A percentile compares a stretch with the other conserved stretches of the same genome.
These are phyloP conservation scores for Proteles cristata DNA, from an alignment of 2,113 vertebrate genomes.

Conservation along the genomic window DNA sequence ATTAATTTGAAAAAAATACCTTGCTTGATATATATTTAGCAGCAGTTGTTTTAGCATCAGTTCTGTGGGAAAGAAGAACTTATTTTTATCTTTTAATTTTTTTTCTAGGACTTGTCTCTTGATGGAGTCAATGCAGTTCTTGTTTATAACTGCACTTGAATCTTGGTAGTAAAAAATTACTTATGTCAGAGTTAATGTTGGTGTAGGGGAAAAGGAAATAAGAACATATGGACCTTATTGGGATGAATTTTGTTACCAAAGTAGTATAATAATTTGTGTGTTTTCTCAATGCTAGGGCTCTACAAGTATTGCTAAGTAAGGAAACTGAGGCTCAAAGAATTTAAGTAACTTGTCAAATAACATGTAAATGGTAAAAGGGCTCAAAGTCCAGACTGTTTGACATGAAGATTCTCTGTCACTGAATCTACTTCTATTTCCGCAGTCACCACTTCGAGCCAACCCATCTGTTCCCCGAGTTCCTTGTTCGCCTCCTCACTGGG, in stretches of 20 bases:
- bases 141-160: neutral
- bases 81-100: neutral
- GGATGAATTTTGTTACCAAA: constrained; percentile 26
- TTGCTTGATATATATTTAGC: constrained; percentile 4
- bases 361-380: neutral
- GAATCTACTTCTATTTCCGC: neutral
- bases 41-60: neutral
- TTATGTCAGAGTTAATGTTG: neutral
- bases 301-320: constrained; percentile 16
- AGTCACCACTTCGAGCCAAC: neutral
- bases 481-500: neutral
- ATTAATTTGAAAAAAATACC: constrained; percentile 49
- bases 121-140: neutral
- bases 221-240: neutral
- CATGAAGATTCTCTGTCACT: neutral
- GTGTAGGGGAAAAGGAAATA: neutral
- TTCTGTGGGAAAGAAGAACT: constrained; percentile 10
- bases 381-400: neutral
- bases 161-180: constrained; percentile 3
- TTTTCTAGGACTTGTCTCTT: neutral
- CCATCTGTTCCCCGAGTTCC: neutral
- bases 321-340: neutral
- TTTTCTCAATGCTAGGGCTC: neutral
- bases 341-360: neutral
- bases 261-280: neutral